A percentile compares a stretch with the other conserved stretches of the same genome.
Evolutionary conservation across 1,140 invertebrate genomes (phyloP).

Genomic region (Trissolcus basalis): DNA sequence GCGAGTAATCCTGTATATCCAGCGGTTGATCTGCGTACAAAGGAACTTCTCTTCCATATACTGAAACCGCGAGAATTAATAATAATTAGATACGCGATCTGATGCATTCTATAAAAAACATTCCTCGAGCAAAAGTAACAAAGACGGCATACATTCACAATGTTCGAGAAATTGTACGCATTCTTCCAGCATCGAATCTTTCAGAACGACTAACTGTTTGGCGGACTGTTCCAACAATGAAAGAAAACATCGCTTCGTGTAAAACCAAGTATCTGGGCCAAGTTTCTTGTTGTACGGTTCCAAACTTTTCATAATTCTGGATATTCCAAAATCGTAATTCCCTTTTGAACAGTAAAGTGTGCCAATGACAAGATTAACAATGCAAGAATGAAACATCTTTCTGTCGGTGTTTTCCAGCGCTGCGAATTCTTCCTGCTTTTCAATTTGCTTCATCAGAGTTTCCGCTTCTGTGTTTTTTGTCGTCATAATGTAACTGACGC

Average conservation of each 20-base stretch:
- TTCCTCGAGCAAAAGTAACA: not conserved
- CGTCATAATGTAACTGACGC: slow-evolving; percentile 99
- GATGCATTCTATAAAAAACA: not conserved
- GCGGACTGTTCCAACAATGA: slow-evolving; percentile 94
- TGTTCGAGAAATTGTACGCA: slow-evolving; percentile 95
- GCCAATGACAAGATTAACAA: slow-evolving; percentile 98
- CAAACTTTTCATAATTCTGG: slow-evolving; percentile 96
- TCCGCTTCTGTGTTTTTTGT: slow-evolving; percentile 99
- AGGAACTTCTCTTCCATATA: slow-evolving; percentile 89
- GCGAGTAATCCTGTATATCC: slow-evolving; percentile 82
- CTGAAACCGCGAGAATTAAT: slow-evolving; percentile 75
- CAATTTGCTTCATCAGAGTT: slow-evolving; percentile 98
- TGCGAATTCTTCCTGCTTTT: slow-evolving; percentile 96
- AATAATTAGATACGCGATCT: not conserved
- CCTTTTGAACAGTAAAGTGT: slow-evolving; percentile 94
- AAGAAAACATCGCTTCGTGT: slow-evolving; percentile 95
- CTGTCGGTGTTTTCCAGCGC: slow-evolving; percentile 95
- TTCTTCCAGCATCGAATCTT: slow-evolving; percentile 92
- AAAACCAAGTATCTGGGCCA: slow-evolving; percentile 98
- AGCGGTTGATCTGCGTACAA: slow-evolving; percentile 89
- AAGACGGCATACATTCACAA: slow-evolving; percentile 81
- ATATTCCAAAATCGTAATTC: slow-evolving; percentile 99
- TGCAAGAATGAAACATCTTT: slow-evolving; percentile 97
- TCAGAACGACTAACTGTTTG: slow-evolving; percentile 93
- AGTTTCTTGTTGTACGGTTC: slow-evolving; percentile 97